Conservation (phyloP, 2,113 vertebrate genomes). For the Sclerurus mexicanus region DNA sequence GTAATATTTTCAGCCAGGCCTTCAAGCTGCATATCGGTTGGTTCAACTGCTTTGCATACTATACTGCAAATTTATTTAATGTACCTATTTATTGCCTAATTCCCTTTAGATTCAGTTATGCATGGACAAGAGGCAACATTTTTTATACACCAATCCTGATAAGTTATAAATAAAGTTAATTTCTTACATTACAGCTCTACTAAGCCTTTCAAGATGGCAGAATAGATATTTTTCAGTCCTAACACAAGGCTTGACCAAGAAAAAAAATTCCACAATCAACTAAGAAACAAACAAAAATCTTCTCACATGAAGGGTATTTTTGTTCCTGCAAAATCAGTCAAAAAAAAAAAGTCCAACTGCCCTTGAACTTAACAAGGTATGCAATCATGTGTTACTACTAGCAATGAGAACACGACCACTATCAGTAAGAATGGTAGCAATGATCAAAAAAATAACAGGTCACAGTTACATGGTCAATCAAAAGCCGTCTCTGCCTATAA, state of each 20-base stretch:
- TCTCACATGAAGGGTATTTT: not conserved
- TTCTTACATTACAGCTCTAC: not conserved
- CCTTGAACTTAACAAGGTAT: not conserved
- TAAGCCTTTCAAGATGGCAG: not conserved
- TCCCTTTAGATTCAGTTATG: constrained; percentile 11
- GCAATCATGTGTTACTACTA: not conserved
- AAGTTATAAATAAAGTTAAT: not conserved
- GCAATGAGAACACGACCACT: not conserved
- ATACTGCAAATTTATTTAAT: not conserved
- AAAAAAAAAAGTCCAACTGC: not conserved
- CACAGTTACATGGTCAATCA: not conserved
- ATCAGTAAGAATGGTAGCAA: not conserved
- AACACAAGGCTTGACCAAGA: not conserved
- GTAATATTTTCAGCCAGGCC: not conserved
- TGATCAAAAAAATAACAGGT: not conserved
- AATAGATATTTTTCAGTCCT: not conserved
- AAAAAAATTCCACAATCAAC: not conserved
- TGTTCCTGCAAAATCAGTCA: not conserved
- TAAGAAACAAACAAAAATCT: not conserved
- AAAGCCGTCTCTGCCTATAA: not conserved
- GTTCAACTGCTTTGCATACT: not conserved
- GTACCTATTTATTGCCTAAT: constrained; percentile 27
- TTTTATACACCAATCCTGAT: not conserved
- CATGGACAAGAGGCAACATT: not conserved
- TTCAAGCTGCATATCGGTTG: not conserved